phyloP scores from a whole-genome alignment of 2,888 invertebrate species.

The Heliconius cydno region DNA sequence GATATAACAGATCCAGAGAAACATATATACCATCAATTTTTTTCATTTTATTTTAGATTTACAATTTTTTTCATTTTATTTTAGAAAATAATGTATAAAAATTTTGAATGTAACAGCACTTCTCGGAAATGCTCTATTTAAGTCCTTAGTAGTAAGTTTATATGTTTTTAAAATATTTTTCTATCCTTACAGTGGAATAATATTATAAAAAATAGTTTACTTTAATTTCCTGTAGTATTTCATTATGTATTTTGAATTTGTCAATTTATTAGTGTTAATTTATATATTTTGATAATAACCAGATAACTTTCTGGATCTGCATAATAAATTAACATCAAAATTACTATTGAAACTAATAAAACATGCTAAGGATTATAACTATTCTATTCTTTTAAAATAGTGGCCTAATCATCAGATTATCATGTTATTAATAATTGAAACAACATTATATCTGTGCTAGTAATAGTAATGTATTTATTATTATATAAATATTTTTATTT shows the following conservation, averaged over 20 bases:
- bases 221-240: no score
- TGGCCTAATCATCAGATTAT: not conserved
- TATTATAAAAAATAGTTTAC: not conserved
- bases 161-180: no score
- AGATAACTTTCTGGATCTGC: constrained; percentile 28
- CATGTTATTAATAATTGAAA: not conserved
- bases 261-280: not conserved
- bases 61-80: not conserved
- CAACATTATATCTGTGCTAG: not conserved
- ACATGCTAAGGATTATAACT: constrained; percentile 46
- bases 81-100: not conserved
- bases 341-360: constrained; percentile 22
- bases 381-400: constrained; percentile 44
- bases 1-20: constrained; percentile 36
- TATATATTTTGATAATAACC: not conserved
- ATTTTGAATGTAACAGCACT: not conserved
- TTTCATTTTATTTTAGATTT: not conserved
- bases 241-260: not conserved
- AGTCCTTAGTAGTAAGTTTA: no score
- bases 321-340: constrained; percentile 23
- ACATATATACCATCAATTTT: constrained; percentile 1
- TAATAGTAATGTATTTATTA: not conserved
- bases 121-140: not conserved
- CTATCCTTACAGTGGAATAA: no score
- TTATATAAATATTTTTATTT: constrained; percentile 1